Evolutionary conservation across 2,888 invertebrate species (phyloP).

Genomic region (Nineta flava): DNA sequence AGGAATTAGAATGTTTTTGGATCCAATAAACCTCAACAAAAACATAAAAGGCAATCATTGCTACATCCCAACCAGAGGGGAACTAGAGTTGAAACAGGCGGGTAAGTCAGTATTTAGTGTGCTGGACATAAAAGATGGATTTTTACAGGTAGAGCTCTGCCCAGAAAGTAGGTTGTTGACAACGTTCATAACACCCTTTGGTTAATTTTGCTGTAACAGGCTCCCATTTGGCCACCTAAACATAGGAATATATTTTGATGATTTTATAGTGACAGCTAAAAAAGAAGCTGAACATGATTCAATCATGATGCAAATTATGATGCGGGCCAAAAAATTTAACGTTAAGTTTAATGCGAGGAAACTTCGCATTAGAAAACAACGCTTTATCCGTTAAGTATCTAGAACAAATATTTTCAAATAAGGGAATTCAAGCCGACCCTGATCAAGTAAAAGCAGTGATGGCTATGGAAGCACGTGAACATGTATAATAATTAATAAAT

Average conservation of each 20-base stretch:
- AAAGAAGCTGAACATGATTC: constrained; percentile 13
- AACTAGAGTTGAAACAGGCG: constrained; percentile 6
- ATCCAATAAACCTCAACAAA: constrained; percentile 5
- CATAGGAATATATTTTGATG: not conserved
- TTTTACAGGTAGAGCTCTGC: constrained; percentile 8
- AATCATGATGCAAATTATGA: constrained; percentile 10
- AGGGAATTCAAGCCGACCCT: constrained; percentile 2
- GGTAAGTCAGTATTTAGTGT: constrained; percentile 10
- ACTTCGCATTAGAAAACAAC: constrained; percentile 10
- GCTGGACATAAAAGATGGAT: constrained; percentile 12
- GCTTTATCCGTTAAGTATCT: constrained; percentile 12
- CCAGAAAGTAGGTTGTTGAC: not conserved
- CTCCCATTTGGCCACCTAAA: constrained; percentile 10
- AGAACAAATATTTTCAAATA: constrained; percentile 11
- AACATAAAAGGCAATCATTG: constrained; percentile 6
- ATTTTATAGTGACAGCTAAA: constrained; percentile 6
- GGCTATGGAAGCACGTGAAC: constrained; percentile 11
- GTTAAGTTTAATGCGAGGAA: constrained; percentile 14
- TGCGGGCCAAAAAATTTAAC: constrained; percentile 10
- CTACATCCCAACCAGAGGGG: constrained; percentile 7
- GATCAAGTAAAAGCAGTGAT: constrained; percentile 12
- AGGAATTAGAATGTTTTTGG: constrained; percentile 6
- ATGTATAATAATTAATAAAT: too few species aligned
- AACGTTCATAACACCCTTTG: not conserved
- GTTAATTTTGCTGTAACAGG: constrained; percentile 4